Percentiles rank a stretch among this genome's conserved stretches.
phyloP scores from a whole-genome alignment of 2,888 invertebrate species.

The Aleiodes leptofemur region DNA sequence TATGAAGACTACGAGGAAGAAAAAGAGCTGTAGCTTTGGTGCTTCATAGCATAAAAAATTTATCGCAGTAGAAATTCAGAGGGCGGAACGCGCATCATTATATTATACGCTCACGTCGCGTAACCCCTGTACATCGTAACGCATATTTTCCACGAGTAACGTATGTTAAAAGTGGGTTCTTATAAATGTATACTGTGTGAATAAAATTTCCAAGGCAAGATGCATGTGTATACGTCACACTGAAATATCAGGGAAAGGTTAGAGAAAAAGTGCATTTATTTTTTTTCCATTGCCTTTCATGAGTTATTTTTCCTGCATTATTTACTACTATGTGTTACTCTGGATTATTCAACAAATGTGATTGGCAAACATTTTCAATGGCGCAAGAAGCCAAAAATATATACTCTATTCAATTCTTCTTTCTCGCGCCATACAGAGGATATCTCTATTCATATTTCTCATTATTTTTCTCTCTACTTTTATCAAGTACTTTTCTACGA shows the following conservation, averaged over 20 bases:
- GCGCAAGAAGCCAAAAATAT: neutral
- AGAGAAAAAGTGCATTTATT: neutral
- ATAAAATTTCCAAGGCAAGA: conserved; percentile 24
- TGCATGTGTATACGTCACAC: conserved; percentile 11
- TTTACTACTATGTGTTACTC: neutral
- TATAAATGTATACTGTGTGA: conserved; percentile 11
- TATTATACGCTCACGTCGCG: conserved; percentile 39
- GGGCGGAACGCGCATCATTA: conserved; percentile 45
- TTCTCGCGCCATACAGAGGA: conserved; percentile 9
- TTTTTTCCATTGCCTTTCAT: neutral
- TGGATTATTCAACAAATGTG: neutral
- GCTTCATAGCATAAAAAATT: conserved; percentile 43
- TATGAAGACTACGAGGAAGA: neutral
- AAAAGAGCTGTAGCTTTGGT: conserved; percentile 33
- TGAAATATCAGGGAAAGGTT: neutral
- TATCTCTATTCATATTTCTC: conserved; percentile 3
- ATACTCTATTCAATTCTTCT: conserved; percentile 19
- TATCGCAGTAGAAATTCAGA: conserved; percentile 39
- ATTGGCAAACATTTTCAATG: neutral
- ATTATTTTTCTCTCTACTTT: conserved; percentile 16
- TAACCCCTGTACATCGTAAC: conserved; percentile 24
- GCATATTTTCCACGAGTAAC: conserved; percentile 25
- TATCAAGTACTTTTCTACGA: conserved; percentile 12
- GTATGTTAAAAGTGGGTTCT: conserved; percentile 3
- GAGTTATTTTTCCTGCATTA: neutral